Evolutionary conservation across 2,797 vertebrate genomes (phyloP), one percentile per base, ranked within the genome.

Genomic region (Cryptoprocta ferox): DNA sequence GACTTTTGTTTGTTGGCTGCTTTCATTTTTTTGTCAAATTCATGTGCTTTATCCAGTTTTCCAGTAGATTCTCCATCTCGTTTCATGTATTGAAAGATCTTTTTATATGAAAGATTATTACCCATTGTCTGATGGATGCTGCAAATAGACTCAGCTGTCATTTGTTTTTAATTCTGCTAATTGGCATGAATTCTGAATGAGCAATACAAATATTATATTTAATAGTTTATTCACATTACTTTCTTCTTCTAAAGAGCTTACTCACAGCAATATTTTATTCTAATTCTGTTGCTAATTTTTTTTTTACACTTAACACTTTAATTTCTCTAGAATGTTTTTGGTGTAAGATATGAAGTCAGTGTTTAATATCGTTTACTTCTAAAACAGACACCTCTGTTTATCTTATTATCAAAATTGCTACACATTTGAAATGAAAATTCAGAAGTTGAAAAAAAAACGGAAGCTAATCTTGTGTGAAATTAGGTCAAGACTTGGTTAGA

Each of bases 391-490:
- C 14, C 68, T 16, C 81, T 98, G 82, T 97, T 98, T 96, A 96
- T 93, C 76, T 95, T 97, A 98, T 94, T 97, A 89, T 95, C 95
- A 97, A 97, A 97, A 45, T 37, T 81, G 92, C 42, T 87, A 95
- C 96, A 96, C 80, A 90, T 78, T 97, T 61, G 42, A 94, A 68
- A 96, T 98, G 98, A 94, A 82, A 61, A 96, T 97, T 98, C 78
- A 83, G 65, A 96, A 97, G 73, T 93, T 86, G 12, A 91, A 97
- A 94, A n/a, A n/a, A n/a, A 95, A 97, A 96, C 95, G 85, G 56
- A 98, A 98, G 89, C 63, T 97, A 97, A 98, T 98, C 66, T 98
- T 96, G 56, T 98, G 91, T 98, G 96, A 98, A 98, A 98, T 98
- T 98, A 98, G 96, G 95, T 95, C 96, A 98, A 97, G 61, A 88